Evolutionary conservation across 2,797 vertebrate species (phyloP), one percentile per base, ranked within the genome.

Genomic region (Scomberomorus guttatus): DNA sequence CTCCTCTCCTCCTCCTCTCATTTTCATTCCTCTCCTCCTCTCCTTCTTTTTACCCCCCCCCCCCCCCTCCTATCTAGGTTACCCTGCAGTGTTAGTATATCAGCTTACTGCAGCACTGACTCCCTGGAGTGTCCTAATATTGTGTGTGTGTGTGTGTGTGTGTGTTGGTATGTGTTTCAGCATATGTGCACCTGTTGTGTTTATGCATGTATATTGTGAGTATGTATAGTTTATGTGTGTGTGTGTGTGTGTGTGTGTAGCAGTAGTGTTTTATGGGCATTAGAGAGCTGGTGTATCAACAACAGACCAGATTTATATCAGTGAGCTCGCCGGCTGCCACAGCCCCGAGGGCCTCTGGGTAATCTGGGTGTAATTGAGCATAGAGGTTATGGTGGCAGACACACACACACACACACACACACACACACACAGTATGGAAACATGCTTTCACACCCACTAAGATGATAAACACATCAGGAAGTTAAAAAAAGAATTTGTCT

Each of bases 281-380:
- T 76, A 81, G 63, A 83, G 79, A 78, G 77, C 62, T 25, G 76
- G 72, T 89, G 74, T 72, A 80, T 87, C 87, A 87, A 92, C 87
- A 89, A 83, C 77, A 79, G 18, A 64, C 58, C 82, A 90, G 91
- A 93, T 94, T 93, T 92, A 89, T 94, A 86, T 89, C 84, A 78
- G 75, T 60, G 20, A 74, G 80, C 82, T 84, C 82, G 62, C 87
- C 34, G 80, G 84, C 90, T 93, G 90, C 89, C 84, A 68, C 81
- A 39, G 88, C 86, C 87, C 73, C 83, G 62, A 65, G 80, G 86
- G 90, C 87, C 75, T 84, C 90, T 94, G 93, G 90, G 93, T 94
- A 93, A 93, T 94, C 87, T 92, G 55, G 81, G 83, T 91, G 88
- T 93, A 93, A 94, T 93, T 90, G 89, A 93, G 89, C 88, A 83